These are phyloP conservation scores for Caenorhabditis brenneri DNA, from an alignment of 1,140 invertebrate species.

Conservation along the genomic window DNA sequence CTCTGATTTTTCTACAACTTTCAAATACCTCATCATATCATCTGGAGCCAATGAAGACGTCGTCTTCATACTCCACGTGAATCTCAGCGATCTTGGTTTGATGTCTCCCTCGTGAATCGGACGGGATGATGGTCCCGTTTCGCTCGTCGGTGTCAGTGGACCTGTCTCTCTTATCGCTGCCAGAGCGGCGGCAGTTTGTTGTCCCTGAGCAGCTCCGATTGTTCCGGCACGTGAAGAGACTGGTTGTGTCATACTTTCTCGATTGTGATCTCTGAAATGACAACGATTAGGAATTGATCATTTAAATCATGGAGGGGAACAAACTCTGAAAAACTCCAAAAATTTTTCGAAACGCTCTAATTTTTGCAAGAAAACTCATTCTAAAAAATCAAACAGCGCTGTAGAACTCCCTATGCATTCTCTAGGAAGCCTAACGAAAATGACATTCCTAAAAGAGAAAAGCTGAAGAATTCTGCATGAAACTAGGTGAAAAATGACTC, in stretches of 20 bases:
- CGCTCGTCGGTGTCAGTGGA: neutral
- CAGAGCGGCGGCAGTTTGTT: conserved; percentile 2
- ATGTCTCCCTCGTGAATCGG: conserved; percentile 79
- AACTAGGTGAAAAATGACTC: neutral
- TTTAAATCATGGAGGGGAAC: neutral
- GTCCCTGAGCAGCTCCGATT: conserved; percentile 39
- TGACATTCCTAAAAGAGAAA: too few relatives aligned
- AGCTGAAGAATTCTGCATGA: too few relatives aligned
- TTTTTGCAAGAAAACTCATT: too few relatives aligned
- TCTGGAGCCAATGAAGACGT: conserved; percentile 96
- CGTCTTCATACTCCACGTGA: conserved; percentile 99
- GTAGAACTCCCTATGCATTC: too few relatives aligned
- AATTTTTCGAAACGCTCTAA: neutral
- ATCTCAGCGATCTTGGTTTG: conserved; percentile 87
- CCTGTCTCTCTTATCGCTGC: conserved; percentile 37
- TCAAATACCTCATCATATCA: conserved; percentile 86
- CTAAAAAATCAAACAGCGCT: too few relatives aligned
- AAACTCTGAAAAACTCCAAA: neutral
- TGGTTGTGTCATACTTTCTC: conserved; percentile 23
- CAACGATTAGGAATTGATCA: neutral
- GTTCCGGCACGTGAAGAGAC: conserved; percentile 29
- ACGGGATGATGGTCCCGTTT: neutral
- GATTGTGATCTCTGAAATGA: conserved; percentile 21
- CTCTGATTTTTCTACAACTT: neutral
- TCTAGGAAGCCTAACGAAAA: too few relatives aligned